Evolutionary conservation across 2,888 invertebrate genomes (phyloP), one percentile per base, ranked within the genome.

Genomic region (Campaea margaritaria): DNA sequence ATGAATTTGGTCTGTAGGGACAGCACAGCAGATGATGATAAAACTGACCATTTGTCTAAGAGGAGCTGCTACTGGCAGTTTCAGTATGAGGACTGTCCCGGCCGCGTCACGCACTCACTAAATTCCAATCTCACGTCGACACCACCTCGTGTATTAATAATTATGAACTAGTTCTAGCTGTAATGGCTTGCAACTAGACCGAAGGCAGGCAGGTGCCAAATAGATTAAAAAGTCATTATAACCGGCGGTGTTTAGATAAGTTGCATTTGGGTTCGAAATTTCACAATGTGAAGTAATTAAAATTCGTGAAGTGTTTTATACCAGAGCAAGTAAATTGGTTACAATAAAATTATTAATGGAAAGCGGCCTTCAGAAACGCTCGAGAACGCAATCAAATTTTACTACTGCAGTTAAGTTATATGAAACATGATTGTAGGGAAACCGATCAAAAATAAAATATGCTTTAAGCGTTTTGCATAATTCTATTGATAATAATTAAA

Each of bases 221-320:
- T 14, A 43, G 47, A 53, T 49, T 44, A 56, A 15, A 43, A 38
- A 50, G 55, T 58, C 47, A 62, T 65, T 67, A 59, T 62, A 56
- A 59, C 39, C 42, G 14, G 48, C 38, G 14, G 51, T 46, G 54
- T 57, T 59, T 16, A 59, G 65, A 65, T 65, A 67, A 67, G 51
- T 45, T 50, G 9, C 42, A 61, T 65, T 63, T 39, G 45, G 44
- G 56, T 52, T 56, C 39, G 14, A 45, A 59, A 58, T 65, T 65
- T 57, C 59, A 59, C 62, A 68, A 57, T 16, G 47, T 56, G 31
- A 46, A n/a, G 58, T 56, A 60, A 46, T 42, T 46, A 21, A 16
- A 39, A 39, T 21, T 14, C 16, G 41, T 28, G 11, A 16, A 49
- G 15, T 44, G 13, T 39, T 14, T 38, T 38, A 21, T 31, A 31